A percentile compares a stretch with the other conserved stretches of the same genome.
Evolutionary conservation across 1,140 invertebrate species (phyloP).

Genomic region (Vollenhovia emeryi): DNA sequence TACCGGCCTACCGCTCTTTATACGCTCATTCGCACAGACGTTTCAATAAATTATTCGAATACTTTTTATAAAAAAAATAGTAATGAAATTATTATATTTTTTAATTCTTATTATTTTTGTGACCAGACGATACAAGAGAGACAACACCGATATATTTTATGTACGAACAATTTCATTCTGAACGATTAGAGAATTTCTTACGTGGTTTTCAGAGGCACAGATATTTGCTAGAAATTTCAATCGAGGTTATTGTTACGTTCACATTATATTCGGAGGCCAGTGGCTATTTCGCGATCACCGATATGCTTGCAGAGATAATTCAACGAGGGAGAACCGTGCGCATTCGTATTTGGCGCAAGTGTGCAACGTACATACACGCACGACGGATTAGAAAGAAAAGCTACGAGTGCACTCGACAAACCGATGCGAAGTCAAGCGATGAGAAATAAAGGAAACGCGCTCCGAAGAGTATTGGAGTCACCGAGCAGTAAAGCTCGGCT

Average conservation of each 20-base stretch:
- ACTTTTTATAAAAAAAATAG: too few relatives aligned
- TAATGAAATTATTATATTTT: too few relatives aligned
- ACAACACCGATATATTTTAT: too few relatives aligned
- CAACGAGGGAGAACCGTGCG: background rate
- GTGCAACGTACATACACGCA: background rate
- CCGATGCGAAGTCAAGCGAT: constrained; percentile 36
- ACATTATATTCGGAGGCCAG: background rate
- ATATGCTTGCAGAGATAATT: constrained; percentile 41
- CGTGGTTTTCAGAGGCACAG: background rate
- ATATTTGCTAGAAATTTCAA: background rate
- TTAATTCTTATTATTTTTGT: too few relatives aligned
- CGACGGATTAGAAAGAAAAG: constrained; percentile 45
- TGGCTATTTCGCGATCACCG: background rate
- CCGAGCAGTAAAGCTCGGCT: background rate
- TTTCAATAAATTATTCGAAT: too few relatives aligned
- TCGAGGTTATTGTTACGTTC: background rate
- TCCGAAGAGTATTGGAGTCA: constrained; percentile 27
- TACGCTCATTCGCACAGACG: too few relatives aligned
- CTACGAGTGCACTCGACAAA: constrained; percentile 36
- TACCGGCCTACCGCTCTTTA: too few relatives aligned
- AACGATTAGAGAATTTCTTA: background rate
- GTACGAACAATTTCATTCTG: too few relatives aligned
- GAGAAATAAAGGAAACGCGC: constrained; percentile 44
- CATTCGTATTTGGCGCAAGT: background rate
- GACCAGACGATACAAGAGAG: too few relatives aligned